Conservation (phyloP, 2,113 vertebrate species). For the cat (Felis catus) region DNA sequence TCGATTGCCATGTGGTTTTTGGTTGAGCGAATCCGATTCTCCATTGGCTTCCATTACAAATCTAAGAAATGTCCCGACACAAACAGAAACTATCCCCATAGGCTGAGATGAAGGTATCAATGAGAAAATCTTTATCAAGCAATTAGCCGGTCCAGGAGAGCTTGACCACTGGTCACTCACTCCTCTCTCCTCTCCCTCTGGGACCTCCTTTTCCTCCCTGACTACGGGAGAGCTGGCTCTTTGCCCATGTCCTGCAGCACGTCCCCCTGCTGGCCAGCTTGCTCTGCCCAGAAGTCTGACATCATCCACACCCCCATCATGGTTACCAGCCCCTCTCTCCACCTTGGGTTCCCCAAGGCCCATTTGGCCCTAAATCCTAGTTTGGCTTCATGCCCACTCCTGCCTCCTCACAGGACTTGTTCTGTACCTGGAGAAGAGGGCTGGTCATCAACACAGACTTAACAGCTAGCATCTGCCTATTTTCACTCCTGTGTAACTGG, state of each 20-base stretch:
- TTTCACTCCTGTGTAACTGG: neutral
- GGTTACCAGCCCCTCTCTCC: neutral
- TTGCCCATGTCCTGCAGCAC: rapidly evolving
- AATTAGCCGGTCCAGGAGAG: neutral
- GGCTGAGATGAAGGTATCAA: neutral
- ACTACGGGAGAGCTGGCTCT: rapidly evolving
- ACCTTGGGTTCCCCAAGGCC: neutral
- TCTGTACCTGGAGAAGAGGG: neutral
- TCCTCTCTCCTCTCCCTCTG: neutral
- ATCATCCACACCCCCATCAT: neutral
- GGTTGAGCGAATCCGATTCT: neutral
- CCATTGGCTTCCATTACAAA: neutral
- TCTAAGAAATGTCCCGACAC: neutral
- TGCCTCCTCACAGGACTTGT: neutral
- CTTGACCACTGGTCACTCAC: neutral
- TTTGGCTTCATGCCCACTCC: neutral
- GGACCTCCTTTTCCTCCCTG: no score
- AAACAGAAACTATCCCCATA: neutral
- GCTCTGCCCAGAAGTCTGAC: neutral
- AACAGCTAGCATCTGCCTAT: neutral
- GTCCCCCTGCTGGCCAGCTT: neutral
- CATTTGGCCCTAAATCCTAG: neutral
- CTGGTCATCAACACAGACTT: neutral
- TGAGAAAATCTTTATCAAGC: neutral
- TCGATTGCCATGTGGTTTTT: neutral